Percentiles rank a stretch among this genome's conserved stretches.
phyloP scores from a whole-genome alignment of 53 echinoderm and acorn worm genomes.

The Temnopleurus reevesii region DNA sequence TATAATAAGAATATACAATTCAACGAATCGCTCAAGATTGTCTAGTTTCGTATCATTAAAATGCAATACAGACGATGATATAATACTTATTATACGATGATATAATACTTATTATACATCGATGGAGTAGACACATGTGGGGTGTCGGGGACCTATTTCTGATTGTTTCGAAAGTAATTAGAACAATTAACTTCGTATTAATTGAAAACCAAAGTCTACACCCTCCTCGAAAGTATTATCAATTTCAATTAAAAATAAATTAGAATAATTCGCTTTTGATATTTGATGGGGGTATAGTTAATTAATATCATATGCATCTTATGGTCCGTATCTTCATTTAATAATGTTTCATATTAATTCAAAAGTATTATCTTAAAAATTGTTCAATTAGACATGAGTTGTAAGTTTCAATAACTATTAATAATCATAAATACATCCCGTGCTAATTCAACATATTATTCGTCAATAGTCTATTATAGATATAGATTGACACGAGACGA shows the following conservation, averaged over 20 bases:
- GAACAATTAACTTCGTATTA: slow-evolving; percentile 30
- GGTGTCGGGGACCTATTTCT: neutral
- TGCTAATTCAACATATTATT: too few relatives aligned
- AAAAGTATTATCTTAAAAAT: too few relatives aligned
- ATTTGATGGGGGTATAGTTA: neutral
- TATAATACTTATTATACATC: neutral
- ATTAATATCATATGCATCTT: too few relatives aligned
- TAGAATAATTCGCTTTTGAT: neutral
- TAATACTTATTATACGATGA: neutral
- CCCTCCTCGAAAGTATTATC: neutral
- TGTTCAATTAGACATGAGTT: too few relatives aligned
- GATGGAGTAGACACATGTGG: neutral
- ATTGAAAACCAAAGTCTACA: neutral
- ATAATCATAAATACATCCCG: too few relatives aligned
- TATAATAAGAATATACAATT: too few relatives aligned
- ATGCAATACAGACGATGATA: neutral
- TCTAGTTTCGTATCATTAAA: neutral
- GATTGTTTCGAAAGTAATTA: slow-evolving; percentile 34
- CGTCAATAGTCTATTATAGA: too few relatives aligned
- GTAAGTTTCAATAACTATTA: too few relatives aligned
- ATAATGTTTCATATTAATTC: too few relatives aligned
- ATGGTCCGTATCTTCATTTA: too few relatives aligned
- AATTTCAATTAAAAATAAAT: slow-evolving; percentile 1
- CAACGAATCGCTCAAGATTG: too few relatives aligned
- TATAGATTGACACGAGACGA: too few relatives aligned